Base-by-base conservation (phyloP, 2,797 vertebrate genomes). In the Epinephelus coioides region DNA sequence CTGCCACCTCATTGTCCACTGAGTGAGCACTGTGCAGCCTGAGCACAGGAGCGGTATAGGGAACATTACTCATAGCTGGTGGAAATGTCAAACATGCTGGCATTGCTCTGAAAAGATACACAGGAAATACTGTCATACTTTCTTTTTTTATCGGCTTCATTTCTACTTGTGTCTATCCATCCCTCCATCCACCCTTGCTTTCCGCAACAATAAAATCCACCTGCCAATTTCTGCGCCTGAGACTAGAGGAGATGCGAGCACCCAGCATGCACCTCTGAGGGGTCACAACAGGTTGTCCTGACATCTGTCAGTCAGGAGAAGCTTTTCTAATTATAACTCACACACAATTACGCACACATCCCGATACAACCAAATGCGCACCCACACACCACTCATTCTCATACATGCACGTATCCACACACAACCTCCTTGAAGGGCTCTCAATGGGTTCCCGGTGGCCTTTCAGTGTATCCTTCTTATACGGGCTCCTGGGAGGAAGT, bases 271-370 rank as follows among this genome's bases (percentile, higher is more conserved):
- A 76, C 69, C 82, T 66, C 76, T 69, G 71, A 71, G 71, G 70
- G 62, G 67, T 67, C 69, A 0, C 86, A 89, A 86, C 82, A 82
- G 83, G 90, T 70, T 59, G 73, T 64, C 64, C 56, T 30, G 55
- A 63, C 68, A 83, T 70, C 89, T 91, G 89, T 85, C 89, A 92
- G 78, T 91, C 91, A 87, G 62, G 44, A 54, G 82, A 30, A 59
- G 59, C 30, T n/a, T 59, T 76, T 77, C 82, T 86, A 84, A 85
- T 79, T 86, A 83, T 89, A 87, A 62, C 72, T 60, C 62, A 30
- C 54, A 61, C 51, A 78, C 63, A 67, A 46, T 69, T 62, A 76
- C 4, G 12, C 60, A 65, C 79, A 65, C 62, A 64, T 25, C 25
- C 46, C 34, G 64, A 59, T 57, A 68, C 57, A 76, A 17, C n/a